These are phyloP conservation scores for Nectonema munidae DNA, from an alignment of 2,888 invertebrate genomes.

Conservation along the genomic window DNA sequence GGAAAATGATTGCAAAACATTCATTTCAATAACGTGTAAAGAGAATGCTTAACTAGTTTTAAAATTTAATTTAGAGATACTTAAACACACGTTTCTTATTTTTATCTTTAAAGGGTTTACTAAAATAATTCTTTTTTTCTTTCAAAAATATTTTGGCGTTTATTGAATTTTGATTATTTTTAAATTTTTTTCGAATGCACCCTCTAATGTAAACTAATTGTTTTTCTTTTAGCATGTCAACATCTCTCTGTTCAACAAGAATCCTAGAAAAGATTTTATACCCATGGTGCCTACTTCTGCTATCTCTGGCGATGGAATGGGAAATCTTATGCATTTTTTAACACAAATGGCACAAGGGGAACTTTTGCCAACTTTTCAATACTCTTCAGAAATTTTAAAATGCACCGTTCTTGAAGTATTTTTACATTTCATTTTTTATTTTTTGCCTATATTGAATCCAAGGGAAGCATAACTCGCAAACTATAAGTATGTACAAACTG, in stretches of 20 bases:
- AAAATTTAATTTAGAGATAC: too few species aligned
- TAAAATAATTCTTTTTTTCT: too few species aligned
- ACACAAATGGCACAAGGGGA: slow-evolving; percentile 63
- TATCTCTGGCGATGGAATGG: slow-evolving; percentile 88
- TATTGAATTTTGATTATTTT: slow-evolving; percentile 1
- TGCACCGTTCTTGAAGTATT: slow-evolving; percentile 28
- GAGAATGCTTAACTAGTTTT: too few species aligned
- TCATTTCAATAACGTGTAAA: too few species aligned
- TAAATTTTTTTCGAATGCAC: slow-evolving; percentile 6
- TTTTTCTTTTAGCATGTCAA: slow-evolving; percentile 39
- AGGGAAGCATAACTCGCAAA: too few species aligned
- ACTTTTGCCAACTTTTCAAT: slow-evolving; percentile 51
- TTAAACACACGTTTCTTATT: too few species aligned
- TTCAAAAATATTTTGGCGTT: slow-evolving; percentile 9
- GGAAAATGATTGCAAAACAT: too few species aligned
- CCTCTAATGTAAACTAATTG: slow-evolving; percentile 9
- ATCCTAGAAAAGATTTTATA: slow-evolving; percentile 58
- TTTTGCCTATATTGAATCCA: too few species aligned
- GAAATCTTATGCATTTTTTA: slow-evolving; percentile 66
- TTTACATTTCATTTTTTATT: slow-evolving; percentile 13
- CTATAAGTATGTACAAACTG: too few species aligned
- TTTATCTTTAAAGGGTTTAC: too few species aligned
- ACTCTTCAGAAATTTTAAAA: slow-evolving; percentile 46
- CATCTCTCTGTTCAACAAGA: slow-evolving; percentile 70
- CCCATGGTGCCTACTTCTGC: slow-evolving; percentile 90